These are phyloP conservation scores for Brenthis daphne DNA, from an alignment of 2,888 invertebrate genomes.

Conservation along the genomic window DNA sequence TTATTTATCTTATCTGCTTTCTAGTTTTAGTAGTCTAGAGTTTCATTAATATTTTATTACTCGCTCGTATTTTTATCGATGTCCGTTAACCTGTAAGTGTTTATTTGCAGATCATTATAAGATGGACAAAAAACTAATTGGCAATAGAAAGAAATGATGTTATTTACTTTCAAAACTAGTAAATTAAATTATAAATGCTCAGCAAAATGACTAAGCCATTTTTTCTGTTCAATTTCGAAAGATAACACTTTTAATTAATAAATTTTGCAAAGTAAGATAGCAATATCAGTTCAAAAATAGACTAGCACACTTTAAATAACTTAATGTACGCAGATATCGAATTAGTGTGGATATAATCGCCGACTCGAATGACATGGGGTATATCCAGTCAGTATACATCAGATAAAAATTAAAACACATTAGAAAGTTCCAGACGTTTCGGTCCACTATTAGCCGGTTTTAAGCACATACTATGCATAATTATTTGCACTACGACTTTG, in stretches of 20 bases:
- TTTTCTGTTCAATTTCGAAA: too few species aligned
- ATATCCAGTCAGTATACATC: neutral
- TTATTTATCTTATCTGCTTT: neutral
- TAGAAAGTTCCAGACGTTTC: conserved; percentile 42
- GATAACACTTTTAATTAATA: too few species aligned
- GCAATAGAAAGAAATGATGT: too few species aligned
- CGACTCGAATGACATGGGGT: neutral
- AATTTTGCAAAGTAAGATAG: too few species aligned
- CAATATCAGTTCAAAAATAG: too few species aligned
- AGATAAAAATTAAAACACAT: conserved; percentile 34
- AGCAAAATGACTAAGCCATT: too few species aligned
- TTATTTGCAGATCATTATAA: neutral
- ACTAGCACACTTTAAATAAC: too few species aligned
- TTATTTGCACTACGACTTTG: neutral
- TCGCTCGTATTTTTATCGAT: conserved; percentile 22
- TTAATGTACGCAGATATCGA: too few species aligned
- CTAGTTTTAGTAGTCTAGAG: conserved; percentile 10
- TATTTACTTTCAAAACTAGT: too few species aligned
- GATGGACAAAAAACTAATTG: too few species aligned
- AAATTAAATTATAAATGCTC: too few species aligned
- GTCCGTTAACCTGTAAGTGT: conserved; percentile 16
- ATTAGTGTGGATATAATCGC: too few species aligned
- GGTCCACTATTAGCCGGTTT: conserved; percentile 8
- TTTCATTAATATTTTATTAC: conserved; percentile 28
- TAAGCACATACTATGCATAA: conserved; percentile 16